Percentiles rank a stretch among this genome's conserved stretches.
phyloP scores from a whole-genome alignment of 2,888 invertebrate species.

The Polymixis flavicincta region DNA sequence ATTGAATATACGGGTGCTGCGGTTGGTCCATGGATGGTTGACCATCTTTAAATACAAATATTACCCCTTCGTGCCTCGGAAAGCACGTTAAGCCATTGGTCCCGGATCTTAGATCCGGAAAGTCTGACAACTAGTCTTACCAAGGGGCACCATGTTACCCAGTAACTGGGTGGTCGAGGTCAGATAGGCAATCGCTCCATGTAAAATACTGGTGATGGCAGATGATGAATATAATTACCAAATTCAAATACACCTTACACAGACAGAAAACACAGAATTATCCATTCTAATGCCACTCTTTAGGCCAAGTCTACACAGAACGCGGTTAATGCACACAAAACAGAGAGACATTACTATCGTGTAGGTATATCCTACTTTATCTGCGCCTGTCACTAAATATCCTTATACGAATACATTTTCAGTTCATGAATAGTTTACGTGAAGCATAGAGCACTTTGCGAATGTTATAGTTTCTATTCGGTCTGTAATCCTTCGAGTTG shows the following conservation, averaged over 20 bases:
- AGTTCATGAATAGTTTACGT: slow-evolving; percentile 63
- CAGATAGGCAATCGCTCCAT: too few relatives aligned
- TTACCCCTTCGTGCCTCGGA: too few relatives aligned
- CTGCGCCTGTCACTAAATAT: slow-evolving; percentile 51
- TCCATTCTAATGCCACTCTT: slow-evolving; percentile 2
- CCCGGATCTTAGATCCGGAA: too few relatives aligned
- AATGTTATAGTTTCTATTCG: slow-evolving; percentile 52
- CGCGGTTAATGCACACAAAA: not conserved
- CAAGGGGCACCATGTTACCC: too few relatives aligned
- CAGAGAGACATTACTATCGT: slow-evolving; percentile 7
- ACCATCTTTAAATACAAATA: too few relatives aligned
- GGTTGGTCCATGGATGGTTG: too few relatives aligned
- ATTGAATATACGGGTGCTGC: too few relatives aligned
- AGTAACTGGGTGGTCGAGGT: too few relatives aligned
- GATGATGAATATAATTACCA: not conserved
- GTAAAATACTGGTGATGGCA: too few relatives aligned
- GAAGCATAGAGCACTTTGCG: slow-evolving; percentile 55
- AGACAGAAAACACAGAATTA: not conserved
- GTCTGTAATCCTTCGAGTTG: slow-evolving; percentile 38
- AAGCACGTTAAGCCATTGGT: too few relatives aligned
- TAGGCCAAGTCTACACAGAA: slow-evolving; percentile 1
- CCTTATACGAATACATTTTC: slow-evolving; percentile 57
- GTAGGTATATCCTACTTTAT: slow-evolving; percentile 49
- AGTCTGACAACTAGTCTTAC: too few relatives aligned
- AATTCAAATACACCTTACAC: not conserved